phyloP scores from a whole-genome alignment of 2,113 vertebrate species.

The Thermophis baileyi region DNA sequence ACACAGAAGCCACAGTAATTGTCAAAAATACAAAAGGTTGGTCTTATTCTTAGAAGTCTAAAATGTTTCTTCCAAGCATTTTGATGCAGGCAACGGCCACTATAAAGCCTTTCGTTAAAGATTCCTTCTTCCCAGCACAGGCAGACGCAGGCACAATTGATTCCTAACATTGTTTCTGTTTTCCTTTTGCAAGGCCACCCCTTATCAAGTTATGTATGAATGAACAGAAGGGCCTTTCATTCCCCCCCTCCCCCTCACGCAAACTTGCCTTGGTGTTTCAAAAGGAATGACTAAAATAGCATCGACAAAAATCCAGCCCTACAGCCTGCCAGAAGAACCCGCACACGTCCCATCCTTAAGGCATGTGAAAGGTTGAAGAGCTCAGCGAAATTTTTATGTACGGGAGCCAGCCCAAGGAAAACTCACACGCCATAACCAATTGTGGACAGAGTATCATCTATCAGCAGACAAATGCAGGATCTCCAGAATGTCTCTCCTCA shows the following conservation, averaged over 20 bases:
- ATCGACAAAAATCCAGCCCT: constrained; percentile 69
- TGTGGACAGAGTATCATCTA: constrained; percentile 94
- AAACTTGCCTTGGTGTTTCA: constrained; percentile 69
- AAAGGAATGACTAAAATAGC: constrained; percentile 85
- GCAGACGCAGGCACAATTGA: neutral
- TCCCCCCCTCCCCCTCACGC: constrained; percentile 45
- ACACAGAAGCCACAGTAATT: neutral
- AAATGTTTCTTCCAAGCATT: neutral
- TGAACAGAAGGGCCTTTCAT: constrained; percentile 80
- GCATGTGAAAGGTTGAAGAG: constrained; percentile 73
- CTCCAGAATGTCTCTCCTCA: constrained; percentile 95
- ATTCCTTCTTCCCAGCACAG: neutral
- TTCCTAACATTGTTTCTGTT: constrained; percentile 33
- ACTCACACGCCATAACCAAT: constrained; percentile 86
- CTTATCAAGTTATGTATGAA: constrained; percentile 74
- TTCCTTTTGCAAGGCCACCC: constrained; percentile 16
- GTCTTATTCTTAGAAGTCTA: neutral
- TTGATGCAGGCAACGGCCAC: neutral
- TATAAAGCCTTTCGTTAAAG: neutral
- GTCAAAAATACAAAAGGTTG: neutral
- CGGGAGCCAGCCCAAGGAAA: constrained; percentile 83
- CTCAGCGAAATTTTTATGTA: constrained; percentile 85
- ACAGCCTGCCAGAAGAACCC: constrained; percentile 66
- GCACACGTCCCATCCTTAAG: constrained; percentile 62
- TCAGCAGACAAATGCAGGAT: constrained; percentile 96